Evolutionary conservation across 30 jellyfish, hydroid and myxozoan species (phyloP).

Genomic region (Calvadosia cruxmelitensis): DNA sequence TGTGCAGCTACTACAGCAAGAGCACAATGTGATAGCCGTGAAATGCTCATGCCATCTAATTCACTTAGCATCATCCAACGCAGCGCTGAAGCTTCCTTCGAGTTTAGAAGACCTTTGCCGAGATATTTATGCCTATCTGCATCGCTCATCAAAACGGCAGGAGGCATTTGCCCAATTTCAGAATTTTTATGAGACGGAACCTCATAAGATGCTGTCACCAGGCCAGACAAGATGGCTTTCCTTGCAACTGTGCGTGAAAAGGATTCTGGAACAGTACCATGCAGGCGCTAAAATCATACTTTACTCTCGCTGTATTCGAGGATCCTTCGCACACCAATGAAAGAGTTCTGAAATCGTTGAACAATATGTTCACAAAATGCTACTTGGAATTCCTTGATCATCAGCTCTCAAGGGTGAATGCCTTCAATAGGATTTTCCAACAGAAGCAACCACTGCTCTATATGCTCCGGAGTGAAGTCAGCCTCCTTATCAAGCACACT

Average conservation of each 20-base stretch:
- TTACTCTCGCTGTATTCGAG: constrained; percentile 5
- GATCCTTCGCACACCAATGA: constrained; percentile 26
- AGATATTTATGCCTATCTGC: constrained; percentile 12
- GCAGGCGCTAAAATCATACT: constrained; percentile 32
- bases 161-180: constrained; percentile 20
- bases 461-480: constrained; percentile 15
- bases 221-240: constrained; percentile 45
- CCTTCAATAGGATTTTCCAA: constrained; percentile 35
- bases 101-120: constrained; percentile 25
- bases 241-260: constrained; percentile 23
- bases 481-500: constrained; percentile 10
- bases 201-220: constrained; percentile 31
- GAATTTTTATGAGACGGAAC: constrained; percentile 15
- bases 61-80: constrained; percentile 14
- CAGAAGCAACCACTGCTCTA: constrained; percentile 29
- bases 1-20: neutral
- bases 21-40: constrained; percentile 8
- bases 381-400: constrained; percentile 30
- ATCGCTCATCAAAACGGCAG: constrained; percentile 38
- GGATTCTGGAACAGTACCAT: constrained; percentile 22
- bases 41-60: constrained; percentile 22
- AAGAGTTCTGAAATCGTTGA: constrained; percentile 6
- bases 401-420: constrained; percentile 30
- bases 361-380: constrained; percentile 13
- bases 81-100: constrained; percentile 10